A percentile compares a stretch with the other conserved stretches of the same genome.
Conservation (phyloP, 2,797 vertebrate genomes). For the Sternotherus odoratus region DNA sequence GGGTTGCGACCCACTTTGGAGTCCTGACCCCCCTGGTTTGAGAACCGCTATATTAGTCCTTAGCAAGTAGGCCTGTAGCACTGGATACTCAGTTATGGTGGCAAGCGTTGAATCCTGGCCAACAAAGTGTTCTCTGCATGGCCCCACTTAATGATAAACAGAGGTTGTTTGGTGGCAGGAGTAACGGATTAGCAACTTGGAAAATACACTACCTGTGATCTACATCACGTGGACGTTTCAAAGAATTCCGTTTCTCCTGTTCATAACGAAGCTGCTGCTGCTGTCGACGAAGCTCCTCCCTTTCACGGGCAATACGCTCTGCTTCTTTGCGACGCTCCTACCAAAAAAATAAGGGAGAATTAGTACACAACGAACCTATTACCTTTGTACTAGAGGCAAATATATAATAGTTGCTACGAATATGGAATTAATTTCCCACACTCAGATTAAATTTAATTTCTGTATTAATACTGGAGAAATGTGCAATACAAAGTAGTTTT, state of each 20-base stretch:
- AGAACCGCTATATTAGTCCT: not conserved
- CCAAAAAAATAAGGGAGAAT: constrained; percentile 6
- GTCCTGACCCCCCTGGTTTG: too few relatives aligned
- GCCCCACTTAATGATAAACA: not conserved
- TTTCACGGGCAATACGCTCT: constrained; percentile 93
- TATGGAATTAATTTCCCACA: not conserved
- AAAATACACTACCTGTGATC: constrained; percentile 89
- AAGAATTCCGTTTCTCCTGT: constrained; percentile 95
- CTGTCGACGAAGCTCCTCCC: constrained; percentile 95
- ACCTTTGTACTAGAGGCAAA: not conserved
- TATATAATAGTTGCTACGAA: not conserved
- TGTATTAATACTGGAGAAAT: not conserved
- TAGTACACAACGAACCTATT: not conserved
- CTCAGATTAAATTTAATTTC: not conserved
- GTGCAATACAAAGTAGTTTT: not conserved
- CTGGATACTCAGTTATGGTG: not conserved
- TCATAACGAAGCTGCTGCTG: constrained; percentile 98
- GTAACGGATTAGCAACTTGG: not conserved
- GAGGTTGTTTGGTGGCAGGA: not conserved
- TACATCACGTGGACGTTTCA: constrained; percentile 94
- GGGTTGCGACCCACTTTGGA: too few relatives aligned
- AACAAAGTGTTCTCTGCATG: not conserved
- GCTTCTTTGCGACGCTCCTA: constrained; percentile 97
- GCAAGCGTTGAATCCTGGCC: not conserved
- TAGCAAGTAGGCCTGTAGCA: not conserved